Percentiles rank a stretch among this genome's conserved stretches.
These are phyloP conservation scores for Colistium nudipinnis DNA, from an alignment of 2,113 vertebrate genomes.

Conservation along the genomic window DNA sequence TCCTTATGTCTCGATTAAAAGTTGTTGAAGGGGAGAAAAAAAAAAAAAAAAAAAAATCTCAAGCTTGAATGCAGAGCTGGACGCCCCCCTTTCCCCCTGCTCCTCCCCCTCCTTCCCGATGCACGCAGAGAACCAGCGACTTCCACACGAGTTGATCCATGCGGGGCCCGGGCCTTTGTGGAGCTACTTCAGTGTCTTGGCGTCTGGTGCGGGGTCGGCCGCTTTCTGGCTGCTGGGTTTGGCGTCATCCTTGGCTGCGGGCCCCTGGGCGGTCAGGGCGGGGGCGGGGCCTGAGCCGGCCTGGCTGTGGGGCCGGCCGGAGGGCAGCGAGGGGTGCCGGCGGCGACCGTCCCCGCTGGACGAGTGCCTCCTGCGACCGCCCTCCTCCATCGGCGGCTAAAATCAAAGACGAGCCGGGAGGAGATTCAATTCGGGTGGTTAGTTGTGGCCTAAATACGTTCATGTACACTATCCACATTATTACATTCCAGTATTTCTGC, in stretches of 20 bases:
- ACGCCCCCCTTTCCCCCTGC: no score
- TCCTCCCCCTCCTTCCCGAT: conserved; percentile 45
- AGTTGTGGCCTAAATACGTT: no score
- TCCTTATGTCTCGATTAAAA: conserved; percentile 34
- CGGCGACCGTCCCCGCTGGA: conserved; percentile 89
- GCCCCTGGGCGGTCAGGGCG: conserved; percentile 69
- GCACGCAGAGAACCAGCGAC: conserved; percentile 53
- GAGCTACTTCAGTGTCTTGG: conserved; percentile 76
- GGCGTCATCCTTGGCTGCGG: conserved; percentile 84
- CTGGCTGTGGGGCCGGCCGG: conserved; percentile 84
- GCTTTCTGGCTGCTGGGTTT: conserved; percentile 84
- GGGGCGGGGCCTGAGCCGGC: conserved; percentile 56
- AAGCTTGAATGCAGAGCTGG: conserved; percentile 45
- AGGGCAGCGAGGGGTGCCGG: conserved; percentile 90
- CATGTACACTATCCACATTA: no score
- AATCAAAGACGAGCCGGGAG: conserved; percentile 42
- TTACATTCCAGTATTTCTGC: no score
- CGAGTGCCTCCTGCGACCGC: conserved; percentile 88
- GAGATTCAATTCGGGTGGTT: background rate
- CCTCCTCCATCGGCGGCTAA: conserved; percentile 96
- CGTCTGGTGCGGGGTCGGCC: conserved; percentile 60
- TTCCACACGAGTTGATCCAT: conserved; percentile 54
- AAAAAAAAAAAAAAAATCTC: conserved; percentile 12
- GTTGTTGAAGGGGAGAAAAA: background rate
- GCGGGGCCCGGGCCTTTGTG: conserved; percentile 68